Evolutionary conservation across 2,113 vertebrate species (phyloP).

Genomic region (Megaleporinus macrocephalus): DNA sequence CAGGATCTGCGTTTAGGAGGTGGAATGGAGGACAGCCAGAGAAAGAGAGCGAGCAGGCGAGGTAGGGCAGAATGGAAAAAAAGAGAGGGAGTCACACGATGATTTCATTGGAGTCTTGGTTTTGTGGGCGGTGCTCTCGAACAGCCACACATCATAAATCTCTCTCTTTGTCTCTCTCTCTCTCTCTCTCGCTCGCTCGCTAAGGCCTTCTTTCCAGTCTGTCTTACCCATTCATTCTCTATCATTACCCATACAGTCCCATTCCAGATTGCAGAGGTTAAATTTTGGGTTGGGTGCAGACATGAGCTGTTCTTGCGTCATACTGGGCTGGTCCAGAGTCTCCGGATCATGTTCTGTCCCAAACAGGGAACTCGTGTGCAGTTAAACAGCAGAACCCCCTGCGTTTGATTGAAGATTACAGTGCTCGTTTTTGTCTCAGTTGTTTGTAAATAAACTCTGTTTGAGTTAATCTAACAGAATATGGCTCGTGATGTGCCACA

Average conservation of each 20-base stretch:
- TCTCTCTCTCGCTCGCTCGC: not conserved
- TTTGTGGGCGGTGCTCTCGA: not conserved
- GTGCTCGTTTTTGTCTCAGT: not conserved
- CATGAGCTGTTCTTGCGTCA: not conserved
- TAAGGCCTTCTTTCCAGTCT: not conserved
- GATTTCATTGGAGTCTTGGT: constrained; percentile 1
- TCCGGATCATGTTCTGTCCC: not conserved
- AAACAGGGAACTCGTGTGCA: too few species aligned
- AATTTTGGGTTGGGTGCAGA: not conserved
- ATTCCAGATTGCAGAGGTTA: not conserved
- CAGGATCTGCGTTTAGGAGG: constrained; percentile 15
- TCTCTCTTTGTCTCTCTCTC: constrained; percentile 21
- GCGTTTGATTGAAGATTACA: too few species aligned
- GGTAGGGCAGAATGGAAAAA: not conserved
- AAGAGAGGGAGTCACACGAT: not conserved
- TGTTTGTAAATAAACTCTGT: not conserved
- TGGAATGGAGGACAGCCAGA: constrained; percentile 17
- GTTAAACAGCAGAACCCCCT: too few species aligned
- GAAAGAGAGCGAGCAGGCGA: constrained; percentile 5
- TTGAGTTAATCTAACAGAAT: not conserved
- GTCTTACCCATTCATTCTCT: constrained; percentile 13
- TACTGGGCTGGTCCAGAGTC: not conserved
- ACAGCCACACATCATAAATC: not conserved
- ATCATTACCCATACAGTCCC: not conserved
- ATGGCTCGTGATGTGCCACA: not conserved